Base-by-base conservation (phyloP, 1,140 invertebrate genomes). In the Trigoniulus corallinus region DNA sequence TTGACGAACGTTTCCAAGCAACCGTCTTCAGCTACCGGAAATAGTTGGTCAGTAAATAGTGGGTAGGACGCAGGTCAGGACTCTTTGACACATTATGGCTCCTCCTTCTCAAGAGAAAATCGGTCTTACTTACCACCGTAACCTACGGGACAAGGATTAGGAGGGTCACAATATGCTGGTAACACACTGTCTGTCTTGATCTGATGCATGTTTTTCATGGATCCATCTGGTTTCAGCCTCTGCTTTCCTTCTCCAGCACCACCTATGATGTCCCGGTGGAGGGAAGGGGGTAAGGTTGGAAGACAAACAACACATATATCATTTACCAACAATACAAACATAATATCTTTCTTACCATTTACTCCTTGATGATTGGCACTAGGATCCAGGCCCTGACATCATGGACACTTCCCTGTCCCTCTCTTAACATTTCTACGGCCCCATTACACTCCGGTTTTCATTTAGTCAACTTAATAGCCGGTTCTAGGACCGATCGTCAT, bases 141-240 rank as follows among this genome's bases (percentile, higher is more conserved):
- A 44, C 74, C 74, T 3, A 69, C 73, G 0, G 94, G 95, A 60
- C 95, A 99, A 0, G 95, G 95, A 71, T 99, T 98, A 3, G 94
- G 94, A 1, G 95, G 95, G 63, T 95, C 95, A 65, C 95, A 99
- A 69, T 98, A 99, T 24, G 95, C 91, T 0, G 95, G 95, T 10
- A 99, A 71, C 23, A 84, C 79, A 13, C 82, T 81, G 61, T 98
- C 93, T 1, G 82, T 80, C 69, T 97, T 97, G 2, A 92, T 77
- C 59, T 85, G 77, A 44, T 74, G 61, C 3, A 66, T 66, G 53
- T 81, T 81, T 34, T 76, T 74, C 15, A 77, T 63, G 1, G 70
- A 62, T 26, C 74, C 73, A 48, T 73, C 73, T 2, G 79, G 75
- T 47, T 71, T 74, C 1, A 84, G 64, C 21, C 74, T 70, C 61